phyloP scores from a whole-genome alignment of 2,797 vertebrate species.

The Allobates femoralis region DNA sequence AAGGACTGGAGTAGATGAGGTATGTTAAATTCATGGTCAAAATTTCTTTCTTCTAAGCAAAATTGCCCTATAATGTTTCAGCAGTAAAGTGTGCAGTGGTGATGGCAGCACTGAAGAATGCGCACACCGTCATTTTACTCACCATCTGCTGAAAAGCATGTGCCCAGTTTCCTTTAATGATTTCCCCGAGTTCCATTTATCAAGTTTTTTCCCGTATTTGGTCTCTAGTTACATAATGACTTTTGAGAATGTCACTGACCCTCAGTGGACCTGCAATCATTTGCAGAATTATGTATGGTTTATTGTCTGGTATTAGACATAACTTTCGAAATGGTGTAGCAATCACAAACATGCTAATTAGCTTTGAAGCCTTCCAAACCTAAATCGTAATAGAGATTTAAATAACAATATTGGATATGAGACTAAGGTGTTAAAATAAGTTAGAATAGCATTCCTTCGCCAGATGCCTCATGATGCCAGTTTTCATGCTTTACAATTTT shows the following conservation, averaged over 20 bases:
- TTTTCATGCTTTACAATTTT: background rate
- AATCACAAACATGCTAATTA: background rate
- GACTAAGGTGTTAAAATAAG: background rate
- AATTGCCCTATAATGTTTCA: background rate
- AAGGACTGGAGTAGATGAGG: conserved; percentile 74
- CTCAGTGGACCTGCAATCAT: background rate
- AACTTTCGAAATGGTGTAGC: background rate
- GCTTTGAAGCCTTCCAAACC: background rate
- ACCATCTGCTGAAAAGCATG: conserved; percentile 16
- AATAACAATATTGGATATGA: background rate
- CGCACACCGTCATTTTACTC: background rate
- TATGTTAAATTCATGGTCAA: conserved; percentile 66
- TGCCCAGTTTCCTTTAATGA: conserved; percentile 17
- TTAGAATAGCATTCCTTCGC: background rate
- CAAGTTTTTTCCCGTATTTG: background rate
- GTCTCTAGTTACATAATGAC: background rate
- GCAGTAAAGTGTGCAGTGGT: background rate
- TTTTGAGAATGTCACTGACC: background rate
- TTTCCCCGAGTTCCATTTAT: background rate
- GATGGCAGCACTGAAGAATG: background rate
- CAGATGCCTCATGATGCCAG: background rate
- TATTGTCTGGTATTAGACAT: background rate
- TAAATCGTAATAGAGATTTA: background rate
- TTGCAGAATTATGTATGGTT: background rate
- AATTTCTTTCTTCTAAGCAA: background rate